Conservation (phyloP, 2,113 vertebrate genomes). For the Ptyas mucosa region DNA sequence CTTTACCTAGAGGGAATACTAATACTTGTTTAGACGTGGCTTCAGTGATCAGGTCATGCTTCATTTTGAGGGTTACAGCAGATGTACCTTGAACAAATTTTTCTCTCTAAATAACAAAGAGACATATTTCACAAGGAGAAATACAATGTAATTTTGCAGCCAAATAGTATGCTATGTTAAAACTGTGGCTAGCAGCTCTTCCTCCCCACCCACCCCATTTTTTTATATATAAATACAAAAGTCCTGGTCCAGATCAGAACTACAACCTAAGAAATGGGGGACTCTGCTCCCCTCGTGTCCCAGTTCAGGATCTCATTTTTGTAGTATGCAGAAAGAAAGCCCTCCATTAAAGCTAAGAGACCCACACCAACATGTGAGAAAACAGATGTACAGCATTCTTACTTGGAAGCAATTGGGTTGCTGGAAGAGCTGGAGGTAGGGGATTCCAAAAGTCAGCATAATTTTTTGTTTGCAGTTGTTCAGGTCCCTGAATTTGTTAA, state of each 20-base stretch:
- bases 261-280: neutral
- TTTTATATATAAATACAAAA: neutral
- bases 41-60: constrained; percentile 71
- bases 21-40: constrained; percentile 72
- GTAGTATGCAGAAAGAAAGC: neutral
- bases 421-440: constrained; percentile 63
- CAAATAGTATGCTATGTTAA: neutral
- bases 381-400: neutral
- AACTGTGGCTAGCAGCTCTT: neutral
- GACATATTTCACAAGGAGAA: neutral
- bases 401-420: constrained; percentile 66
- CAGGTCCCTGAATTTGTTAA: constrained; percentile 78
- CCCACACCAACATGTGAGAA: neutral
- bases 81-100: constrained; percentile 73
- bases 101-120: constrained; percentile 59
- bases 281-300: neutral
- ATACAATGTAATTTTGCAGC: accelerated
- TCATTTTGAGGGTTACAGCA: constrained; percentile 73
- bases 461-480: constrained; percentile 77
- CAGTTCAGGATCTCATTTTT: neutral
- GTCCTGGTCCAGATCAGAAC: neutral
- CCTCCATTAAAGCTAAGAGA: neutral
- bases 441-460: constrained; percentile 67
- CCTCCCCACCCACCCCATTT: neutral
- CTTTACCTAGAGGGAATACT: constrained; percentile 73